These are phyloP conservation scores for Helicoverpa assulta DNA, from an alignment of 2,888 invertebrate species.

Conservation along the genomic window DNA sequence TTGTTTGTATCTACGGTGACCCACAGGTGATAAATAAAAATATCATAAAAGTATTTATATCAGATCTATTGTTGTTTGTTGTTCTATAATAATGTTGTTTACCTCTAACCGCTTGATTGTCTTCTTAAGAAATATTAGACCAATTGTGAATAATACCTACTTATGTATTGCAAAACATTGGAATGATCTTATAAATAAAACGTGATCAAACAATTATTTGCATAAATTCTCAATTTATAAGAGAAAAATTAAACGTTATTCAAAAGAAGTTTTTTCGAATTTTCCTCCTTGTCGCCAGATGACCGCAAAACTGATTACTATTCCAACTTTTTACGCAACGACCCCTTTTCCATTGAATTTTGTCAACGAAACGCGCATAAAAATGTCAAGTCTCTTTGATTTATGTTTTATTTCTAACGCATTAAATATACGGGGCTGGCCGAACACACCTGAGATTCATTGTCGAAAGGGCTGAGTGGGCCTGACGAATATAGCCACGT, in stretches of 20 bases:
- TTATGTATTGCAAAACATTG: background rate
- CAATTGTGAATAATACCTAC: background rate
- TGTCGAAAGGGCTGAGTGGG: slow-evolving; percentile 43
- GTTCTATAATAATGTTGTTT: background rate
- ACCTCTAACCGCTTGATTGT: background rate
- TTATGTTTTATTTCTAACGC: slow-evolving; percentile 62
- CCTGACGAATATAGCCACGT: slow-evolving; percentile 37
- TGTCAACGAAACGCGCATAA: slow-evolving; percentile 56
- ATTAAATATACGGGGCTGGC: slow-evolving; percentile 54
- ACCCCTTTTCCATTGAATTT: slow-evolving; percentile 43
- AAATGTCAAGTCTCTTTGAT: slow-evolving; percentile 57
- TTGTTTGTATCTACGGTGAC: slow-evolving; percentile 19
- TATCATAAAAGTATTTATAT: background rate
- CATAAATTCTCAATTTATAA: no score
- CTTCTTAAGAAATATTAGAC: no score
- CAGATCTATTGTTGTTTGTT: background rate
- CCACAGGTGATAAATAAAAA: background rate
- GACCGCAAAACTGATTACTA: slow-evolving; percentile 16
- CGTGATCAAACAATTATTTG: background rate
- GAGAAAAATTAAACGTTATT: no score
- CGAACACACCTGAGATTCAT: slow-evolving; percentile 60
- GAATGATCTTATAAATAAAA: background rate
- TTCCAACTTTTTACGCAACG: slow-evolving; percentile 24
- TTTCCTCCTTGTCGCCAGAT: background rate
- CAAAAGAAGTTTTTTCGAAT: background rate